These are phyloP conservation scores for Aplidium turbinatum DNA, from an alignment of 23 tunicate genomes.

Conservation along the genomic window DNA sequence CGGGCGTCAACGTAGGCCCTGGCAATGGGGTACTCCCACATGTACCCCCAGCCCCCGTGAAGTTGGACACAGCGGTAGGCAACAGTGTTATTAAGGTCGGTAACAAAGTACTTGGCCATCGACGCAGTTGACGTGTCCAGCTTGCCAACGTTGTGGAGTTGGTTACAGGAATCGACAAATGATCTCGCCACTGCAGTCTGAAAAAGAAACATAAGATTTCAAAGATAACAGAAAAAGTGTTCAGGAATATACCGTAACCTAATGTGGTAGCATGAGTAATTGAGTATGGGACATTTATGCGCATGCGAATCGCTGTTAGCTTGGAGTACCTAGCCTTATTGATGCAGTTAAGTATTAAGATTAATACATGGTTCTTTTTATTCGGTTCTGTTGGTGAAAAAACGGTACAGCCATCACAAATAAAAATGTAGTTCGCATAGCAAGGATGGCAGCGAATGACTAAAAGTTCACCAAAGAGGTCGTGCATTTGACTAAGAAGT, in stretches of 20 bases:
- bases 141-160: constrained; percentile 65
- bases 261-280: not conserved
- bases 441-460: too few species aligned
- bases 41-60: constrained; percentile 97
- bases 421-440: too few species aligned
- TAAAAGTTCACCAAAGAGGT: too few species aligned
- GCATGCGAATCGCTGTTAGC: too few species aligned
- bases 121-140: constrained; percentile 89
- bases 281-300: too few species aligned
- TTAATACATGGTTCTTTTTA: too few species aligned
- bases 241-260: not conserved
- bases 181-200: constrained; percentile 79
- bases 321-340: too few species aligned
- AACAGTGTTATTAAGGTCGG: constrained; percentile 76
- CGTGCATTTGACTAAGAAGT: too few species aligned
- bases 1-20: constrained; percentile 92
- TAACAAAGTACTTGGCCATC: constrained; percentile 94
- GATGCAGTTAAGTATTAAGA: too few species aligned
- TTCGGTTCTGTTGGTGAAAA: too few species aligned
- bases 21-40: constrained; percentile 97
- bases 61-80: constrained; percentile 85
- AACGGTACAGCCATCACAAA: too few species aligned
- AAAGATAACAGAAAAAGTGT: not conserved
- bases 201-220: not conserved
- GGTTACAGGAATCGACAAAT: constrained; percentile 86